A percentile compares a stretch with the other conserved stretches of the same genome.
These are phyloP conservation scores for Polietes domitor DNA, from an alignment of 2,888 invertebrate genomes.

Conservation along the genomic window DNA sequence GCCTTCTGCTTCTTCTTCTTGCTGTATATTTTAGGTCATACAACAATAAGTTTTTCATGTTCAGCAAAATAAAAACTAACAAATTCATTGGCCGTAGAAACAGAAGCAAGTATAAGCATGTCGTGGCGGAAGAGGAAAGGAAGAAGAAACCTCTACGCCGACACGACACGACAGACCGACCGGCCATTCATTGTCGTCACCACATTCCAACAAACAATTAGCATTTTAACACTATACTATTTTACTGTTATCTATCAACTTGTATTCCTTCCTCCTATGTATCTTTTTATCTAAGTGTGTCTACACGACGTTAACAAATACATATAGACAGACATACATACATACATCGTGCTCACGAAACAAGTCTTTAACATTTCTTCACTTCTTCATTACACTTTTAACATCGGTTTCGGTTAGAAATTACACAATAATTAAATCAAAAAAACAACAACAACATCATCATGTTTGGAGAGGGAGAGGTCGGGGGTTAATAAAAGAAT, in stretches of 20 bases:
- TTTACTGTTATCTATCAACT: conserved; percentile 30
- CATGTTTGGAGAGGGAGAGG: neutral
- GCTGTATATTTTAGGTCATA: conserved; percentile 37
- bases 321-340: no score
- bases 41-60: conserved; percentile 31
- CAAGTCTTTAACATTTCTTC: neutral
- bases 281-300: conserved; percentile 2
- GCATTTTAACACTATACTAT: conserved; percentile 39
- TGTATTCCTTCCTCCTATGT: neutral
- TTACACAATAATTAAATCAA: neutral
- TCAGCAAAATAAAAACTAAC: conserved; percentile 8
- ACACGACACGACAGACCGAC: neutral
- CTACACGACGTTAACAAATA: neutral
- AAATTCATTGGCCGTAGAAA: neutral
- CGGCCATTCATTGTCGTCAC: conserved; percentile 11
- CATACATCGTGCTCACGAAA: neutral
- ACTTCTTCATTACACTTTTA: neutral
- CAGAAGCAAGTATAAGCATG: neutral
- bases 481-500: neutral
- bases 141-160: neutral
- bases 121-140: neutral
- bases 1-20: neutral
- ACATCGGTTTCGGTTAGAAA: neutral
- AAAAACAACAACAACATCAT: neutral
- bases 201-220: conserved; percentile 42